These are phyloP conservation scores for Trachemys scripta DNA, from an alignment of 2,113 vertebrate species.

Conservation along the genomic window DNA sequence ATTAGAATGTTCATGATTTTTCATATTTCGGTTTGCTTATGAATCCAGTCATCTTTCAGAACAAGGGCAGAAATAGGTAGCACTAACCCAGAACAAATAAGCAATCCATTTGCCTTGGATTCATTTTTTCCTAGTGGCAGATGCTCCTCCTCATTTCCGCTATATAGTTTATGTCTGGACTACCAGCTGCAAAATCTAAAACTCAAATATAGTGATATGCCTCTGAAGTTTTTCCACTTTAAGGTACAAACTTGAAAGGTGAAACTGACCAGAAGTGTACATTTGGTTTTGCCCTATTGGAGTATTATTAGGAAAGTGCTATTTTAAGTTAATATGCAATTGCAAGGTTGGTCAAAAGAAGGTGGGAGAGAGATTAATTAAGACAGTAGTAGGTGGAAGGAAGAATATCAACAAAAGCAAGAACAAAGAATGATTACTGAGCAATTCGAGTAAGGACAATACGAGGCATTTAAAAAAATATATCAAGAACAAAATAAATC, in stretches of 20 bases:
- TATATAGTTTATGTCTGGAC: neutral
- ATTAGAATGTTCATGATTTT: neutral
- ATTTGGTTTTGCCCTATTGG: neutral
- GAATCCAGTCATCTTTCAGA: neutral
- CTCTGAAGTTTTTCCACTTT: neutral
- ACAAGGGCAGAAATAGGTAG: neutral
- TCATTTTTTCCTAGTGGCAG: neutral
- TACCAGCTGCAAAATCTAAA: neutral
- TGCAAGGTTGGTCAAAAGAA: neutral
- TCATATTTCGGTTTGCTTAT: neutral
- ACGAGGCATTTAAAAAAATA: neutral
- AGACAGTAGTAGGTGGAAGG: slow-evolving; percentile 33
- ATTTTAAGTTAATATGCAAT: neutral
- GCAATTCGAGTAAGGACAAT: slow-evolving; percentile 6
- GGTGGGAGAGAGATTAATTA: slow-evolving; percentile 16
- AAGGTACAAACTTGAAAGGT: neutral
- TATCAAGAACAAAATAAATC: neutral
- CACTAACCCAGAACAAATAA: neutral
- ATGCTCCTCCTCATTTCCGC: neutral
- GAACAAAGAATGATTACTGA: slow-evolving; percentile 59
- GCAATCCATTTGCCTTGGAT: neutral
- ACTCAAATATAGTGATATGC: neutral
- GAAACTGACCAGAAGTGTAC: neutral
- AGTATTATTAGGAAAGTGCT: neutral
- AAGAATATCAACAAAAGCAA: slow-evolving; percentile 37